These are phyloP conservation scores for Channa striata DNA, from an alignment of 2,797 vertebrate species.

Conservation along the genomic window DNA sequence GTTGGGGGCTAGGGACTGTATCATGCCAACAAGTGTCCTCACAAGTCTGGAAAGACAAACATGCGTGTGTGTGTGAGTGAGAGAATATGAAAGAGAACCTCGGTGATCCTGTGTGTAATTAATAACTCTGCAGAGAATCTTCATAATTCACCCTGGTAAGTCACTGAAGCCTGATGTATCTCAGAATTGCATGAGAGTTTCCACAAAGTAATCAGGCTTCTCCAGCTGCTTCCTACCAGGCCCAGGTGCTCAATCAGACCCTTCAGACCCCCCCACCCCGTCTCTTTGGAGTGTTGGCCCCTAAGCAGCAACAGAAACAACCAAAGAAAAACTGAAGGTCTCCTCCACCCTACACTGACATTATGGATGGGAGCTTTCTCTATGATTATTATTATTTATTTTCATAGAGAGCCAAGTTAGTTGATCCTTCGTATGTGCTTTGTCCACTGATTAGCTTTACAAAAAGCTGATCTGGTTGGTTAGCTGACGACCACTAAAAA, in stretches of 20 bases:
- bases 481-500: too few relatives aligned
- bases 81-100: background rate
- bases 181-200: conserved; percentile 41
- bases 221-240: conserved; percentile 74
- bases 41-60: too few relatives aligned
- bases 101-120: conserved; percentile 20
- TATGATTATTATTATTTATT: too few relatives aligned
- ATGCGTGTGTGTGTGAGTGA: conserved; percentile 29
- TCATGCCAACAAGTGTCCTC: too few relatives aligned
- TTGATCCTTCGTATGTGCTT: too few relatives aligned
- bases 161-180: conserved; percentile 40
- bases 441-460: too few relatives aligned
- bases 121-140: conserved; percentile 41
- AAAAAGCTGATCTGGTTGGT: too few relatives aligned
- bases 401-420: too few relatives aligned
- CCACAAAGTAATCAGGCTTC: conserved; percentile 64
- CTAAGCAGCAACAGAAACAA: conserved; percentile 30
- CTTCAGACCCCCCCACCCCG: conserved; percentile 30
- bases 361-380: too few relatives aligned
- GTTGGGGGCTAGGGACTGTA: too few relatives aligned
- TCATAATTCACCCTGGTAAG: conserved; percentile 28
- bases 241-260: conserved; percentile 71
- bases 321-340: conserved; percentile 10
- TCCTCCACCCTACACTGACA: background rate
- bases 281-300: conserved; percentile 19